These are phyloP conservation scores for Equus przewalskii DNA, from an alignment of 2,113 vertebrate species.

Conservation along the genomic window DNA sequence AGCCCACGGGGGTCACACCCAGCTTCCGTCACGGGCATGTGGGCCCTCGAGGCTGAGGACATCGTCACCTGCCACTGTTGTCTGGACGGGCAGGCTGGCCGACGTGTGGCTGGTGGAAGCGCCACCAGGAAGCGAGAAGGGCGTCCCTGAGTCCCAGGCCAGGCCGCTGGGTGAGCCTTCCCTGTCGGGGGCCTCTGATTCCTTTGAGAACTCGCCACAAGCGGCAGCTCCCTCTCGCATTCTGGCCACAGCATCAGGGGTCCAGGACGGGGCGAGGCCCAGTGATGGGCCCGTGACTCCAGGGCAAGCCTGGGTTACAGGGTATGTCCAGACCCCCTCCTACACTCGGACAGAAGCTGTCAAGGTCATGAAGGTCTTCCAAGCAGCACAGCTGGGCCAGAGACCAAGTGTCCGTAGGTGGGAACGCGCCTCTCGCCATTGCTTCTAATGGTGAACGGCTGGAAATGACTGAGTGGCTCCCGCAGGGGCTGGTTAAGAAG, in stretches of 20 bases:
- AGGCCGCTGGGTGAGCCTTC: background rate
- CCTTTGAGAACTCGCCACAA: background rate
- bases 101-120: background rate
- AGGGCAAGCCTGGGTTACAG: rapidly evolving
- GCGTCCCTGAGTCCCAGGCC: rapidly evolving
- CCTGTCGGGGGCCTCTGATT: background rate
- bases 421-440: background rate
- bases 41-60: background rate
- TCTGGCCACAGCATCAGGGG: no score
- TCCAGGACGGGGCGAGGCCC: no score
- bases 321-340: background rate
- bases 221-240: rapidly evolving
- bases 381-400: background rate
- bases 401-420: rapidly evolving
- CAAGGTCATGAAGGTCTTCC: background rate
- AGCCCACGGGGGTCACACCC: rapidly evolving
- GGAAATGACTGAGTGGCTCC: background rate
- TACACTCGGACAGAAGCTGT: rapidly evolving
- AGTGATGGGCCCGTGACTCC: rapidly evolving
- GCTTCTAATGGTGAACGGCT: background rate
- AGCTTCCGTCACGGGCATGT: rapidly evolving
- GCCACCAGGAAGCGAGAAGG: background rate
- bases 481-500: background rate
- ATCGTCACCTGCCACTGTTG: no score
- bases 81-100: background rate